Percentiles rank a stretch among this genome's conserved stretches.
Evolutionary conservation across 2,888 invertebrate genomes (phyloP).

Genomic region (Notodonta ziczac): DNA sequence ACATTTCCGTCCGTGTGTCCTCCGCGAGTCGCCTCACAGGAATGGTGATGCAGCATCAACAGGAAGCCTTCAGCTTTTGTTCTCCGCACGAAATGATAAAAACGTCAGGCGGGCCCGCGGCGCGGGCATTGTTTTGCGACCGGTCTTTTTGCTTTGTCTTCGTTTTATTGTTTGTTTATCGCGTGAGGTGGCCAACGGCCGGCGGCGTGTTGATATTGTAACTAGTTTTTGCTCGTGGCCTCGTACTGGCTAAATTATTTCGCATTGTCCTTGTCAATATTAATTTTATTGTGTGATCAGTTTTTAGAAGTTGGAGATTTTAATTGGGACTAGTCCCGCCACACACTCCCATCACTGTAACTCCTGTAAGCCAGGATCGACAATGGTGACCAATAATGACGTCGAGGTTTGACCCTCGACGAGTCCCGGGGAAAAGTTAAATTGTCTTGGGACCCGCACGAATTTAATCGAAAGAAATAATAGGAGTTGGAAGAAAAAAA

Average conservation of each 20-base stretch:
- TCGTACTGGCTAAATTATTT: background rate
- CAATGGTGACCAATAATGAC: no score
- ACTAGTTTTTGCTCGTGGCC: slow-evolving; percentile 10
- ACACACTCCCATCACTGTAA: no score
- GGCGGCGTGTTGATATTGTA: slow-evolving; percentile 10
- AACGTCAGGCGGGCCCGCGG: slow-evolving; percentile 77
- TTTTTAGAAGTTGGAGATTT: background rate
- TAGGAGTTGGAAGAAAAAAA: no score
- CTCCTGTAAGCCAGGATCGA: no score
- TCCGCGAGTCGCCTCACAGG: slow-evolving; percentile 63
- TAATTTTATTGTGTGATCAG: background rate
- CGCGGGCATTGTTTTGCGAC: slow-evolving; percentile 77
- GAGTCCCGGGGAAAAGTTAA: no score
- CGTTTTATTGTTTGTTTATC: slow-evolving; percentile 66
- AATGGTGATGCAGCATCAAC: slow-evolving; percentile 81
- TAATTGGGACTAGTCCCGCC: no score
- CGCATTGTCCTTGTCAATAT: background rate
- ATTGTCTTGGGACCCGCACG: no score
- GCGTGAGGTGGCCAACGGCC: slow-evolving; percentile 50
- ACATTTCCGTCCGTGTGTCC: slow-evolving; percentile 42
- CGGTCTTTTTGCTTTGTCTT: slow-evolving; percentile 62
- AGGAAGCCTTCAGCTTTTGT: slow-evolving; percentile 82
- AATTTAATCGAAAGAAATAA: no score
- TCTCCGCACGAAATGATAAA: slow-evolving; percentile 80
- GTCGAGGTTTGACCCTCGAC: no score